These are phyloP conservation scores for Latrodectus hesperus DNA, from an alignment of 2,888 invertebrate species.

Conservation along the genomic window DNA sequence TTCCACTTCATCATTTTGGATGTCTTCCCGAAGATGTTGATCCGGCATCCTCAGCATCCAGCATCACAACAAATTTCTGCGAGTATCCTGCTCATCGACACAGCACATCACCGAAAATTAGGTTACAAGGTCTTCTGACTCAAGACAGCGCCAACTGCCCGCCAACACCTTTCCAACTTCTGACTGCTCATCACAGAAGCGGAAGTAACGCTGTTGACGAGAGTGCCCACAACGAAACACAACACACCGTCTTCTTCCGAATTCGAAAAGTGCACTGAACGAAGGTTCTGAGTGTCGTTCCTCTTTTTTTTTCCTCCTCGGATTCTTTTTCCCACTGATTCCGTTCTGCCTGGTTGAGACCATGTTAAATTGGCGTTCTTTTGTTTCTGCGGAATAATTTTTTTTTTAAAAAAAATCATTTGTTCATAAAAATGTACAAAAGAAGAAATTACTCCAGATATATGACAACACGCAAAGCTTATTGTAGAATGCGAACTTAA, in stretches of 20 bases:
- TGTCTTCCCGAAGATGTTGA: neutral
- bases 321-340: slow-evolving; percentile 3
- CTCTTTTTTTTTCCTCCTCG: neutral
- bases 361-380: slow-evolving; percentile 1
- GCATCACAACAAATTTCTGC: slow-evolving; percentile 2
- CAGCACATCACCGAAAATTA: slow-evolving; percentile 16
- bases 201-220: neutral
- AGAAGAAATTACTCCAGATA: neutral
- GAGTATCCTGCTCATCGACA: slow-evolving; percentile 12
- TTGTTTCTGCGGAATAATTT: slow-evolving; percentile 4
- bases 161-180: slow-evolving; percentile 23
- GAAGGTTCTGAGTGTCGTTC: neutral
- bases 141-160: slow-evolving; percentile 20
- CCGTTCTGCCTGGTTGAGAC: slow-evolving; percentile 24
- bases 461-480: neutral
- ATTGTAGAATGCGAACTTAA: no score
- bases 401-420: neutral
- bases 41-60: slow-evolving; percentile 24
- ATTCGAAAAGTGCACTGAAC: slow-evolving; percentile 31
- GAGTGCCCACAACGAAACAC: neutral
- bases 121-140: slow-evolving; percentile 43
- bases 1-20: slow-evolving; percentile 65
- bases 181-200: neutral
- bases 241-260: neutral
- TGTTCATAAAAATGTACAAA: neutral